Evolutionary conservation across 1,140 invertebrate species (phyloP), one percentile per base, ranked within the genome.

Genomic region (Zophobas atratus): DNA sequence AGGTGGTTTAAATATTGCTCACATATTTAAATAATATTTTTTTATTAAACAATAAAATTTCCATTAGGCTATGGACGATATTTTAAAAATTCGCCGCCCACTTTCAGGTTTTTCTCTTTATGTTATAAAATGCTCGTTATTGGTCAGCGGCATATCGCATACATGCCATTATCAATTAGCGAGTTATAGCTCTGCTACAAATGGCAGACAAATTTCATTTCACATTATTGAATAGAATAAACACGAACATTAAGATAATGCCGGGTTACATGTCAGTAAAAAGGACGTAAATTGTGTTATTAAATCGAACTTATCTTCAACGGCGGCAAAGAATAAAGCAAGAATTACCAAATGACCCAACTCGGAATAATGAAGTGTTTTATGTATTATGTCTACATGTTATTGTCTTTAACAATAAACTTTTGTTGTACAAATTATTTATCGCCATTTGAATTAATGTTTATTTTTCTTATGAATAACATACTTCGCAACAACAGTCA

Each of bases 231-330:
- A 67, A 67, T 67, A 67, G 43, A 67, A 67, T 67, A 67, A 67
- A 67, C 39, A 67, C 60, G 8, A 67, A 33, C 60, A 67, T 67
- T 67, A 67, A 67, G 60, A 67, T 67, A 67, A 67, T 67, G 38
- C n/a, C 38, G 60, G 60, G 60, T 67, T 67, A 67, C 60, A 67
- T 36, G 60, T 67, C 60, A 67, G 39, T 41, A 67, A 67, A 67
- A 67, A 67, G 35, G 60, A 67, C 39, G 60, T 67, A 67, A 67
- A 43, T 67, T 67, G 60, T 67, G 39, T 67, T 67, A 67, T 67
- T 67, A 67, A 67, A 67, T 67, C 38, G 39, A 39, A 33, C 38
- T 67, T 67, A 67, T 67, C 60, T 67, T 67, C 20, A n/a, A 43
- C 33, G 60, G 38, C 60, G 60, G 60, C 39, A 20, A 43, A 67